Conservation (phyloP, 2,113 vertebrate genomes). For the Typhlomys cinereus region DNA sequence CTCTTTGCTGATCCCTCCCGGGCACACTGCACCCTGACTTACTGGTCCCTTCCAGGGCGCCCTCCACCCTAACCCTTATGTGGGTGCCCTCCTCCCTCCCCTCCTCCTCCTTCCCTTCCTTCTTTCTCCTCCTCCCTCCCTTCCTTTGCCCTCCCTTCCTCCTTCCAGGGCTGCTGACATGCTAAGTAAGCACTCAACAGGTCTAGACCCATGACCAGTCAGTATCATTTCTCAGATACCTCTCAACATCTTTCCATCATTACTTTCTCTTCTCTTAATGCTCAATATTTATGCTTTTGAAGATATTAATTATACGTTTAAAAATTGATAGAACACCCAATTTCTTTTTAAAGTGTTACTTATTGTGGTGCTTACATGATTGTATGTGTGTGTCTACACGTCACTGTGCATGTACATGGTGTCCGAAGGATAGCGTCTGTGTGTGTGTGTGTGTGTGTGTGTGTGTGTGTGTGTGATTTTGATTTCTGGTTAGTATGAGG, state of each 20-base stretch:
- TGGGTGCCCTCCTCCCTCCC: too few species aligned
- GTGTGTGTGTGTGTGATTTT: background rate
- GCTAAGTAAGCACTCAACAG: background rate
- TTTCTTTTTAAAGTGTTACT: too few species aligned
- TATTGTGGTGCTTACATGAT: too few species aligned
- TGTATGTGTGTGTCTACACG: too few species aligned
- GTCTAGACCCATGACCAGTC: background rate
- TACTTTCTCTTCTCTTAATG: background rate
- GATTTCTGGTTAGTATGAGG: background rate
- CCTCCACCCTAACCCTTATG: fast-evolving
- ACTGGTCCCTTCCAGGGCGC: background rate
- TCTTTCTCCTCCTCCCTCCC: background rate
- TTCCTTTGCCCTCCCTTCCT: background rate
- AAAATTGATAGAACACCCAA: too few species aligned
- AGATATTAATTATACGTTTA: background rate
- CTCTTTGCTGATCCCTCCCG: background rate
- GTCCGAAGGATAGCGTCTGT: too few species aligned
- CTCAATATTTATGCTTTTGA: background rate
- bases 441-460: background rate
- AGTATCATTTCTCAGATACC: background rate
- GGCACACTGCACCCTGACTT: too few species aligned
- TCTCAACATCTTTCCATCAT: background rate
- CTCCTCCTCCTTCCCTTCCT: background rate
- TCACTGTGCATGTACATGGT: too few species aligned
- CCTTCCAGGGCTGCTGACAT: too few species aligned